Conservation (phyloP, 92 coral and sea anemone species). For the Zoanthus solanderi region DNA sequence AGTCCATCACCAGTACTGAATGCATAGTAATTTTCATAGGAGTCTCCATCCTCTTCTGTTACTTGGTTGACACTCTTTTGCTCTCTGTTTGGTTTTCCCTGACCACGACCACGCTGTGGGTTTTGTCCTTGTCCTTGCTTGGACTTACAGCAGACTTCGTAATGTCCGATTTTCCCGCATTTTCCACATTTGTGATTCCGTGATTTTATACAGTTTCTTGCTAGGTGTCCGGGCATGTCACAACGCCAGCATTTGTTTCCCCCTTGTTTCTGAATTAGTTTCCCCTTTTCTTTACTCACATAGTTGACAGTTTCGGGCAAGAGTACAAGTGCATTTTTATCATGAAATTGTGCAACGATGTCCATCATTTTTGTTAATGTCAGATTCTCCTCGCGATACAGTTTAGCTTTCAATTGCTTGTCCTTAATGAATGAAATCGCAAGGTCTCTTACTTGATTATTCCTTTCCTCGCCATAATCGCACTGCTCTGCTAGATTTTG, state of each 20-base stretch:
- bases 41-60: slow-evolving; percentile 7
- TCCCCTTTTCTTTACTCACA: slow-evolving; percentile 3
- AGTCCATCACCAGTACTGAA: slow-evolving; percentile 46
- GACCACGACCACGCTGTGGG: not conserved
- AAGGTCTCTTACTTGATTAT: slow-evolving; percentile 60
- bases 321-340: too few species aligned
- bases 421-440: slow-evolving; percentile 53
- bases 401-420: too few species aligned
- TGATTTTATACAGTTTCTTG: slow-evolving; percentile 35
- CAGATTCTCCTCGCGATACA: too few species aligned
- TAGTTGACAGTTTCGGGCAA: not conserved
- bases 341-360: too few species aligned
- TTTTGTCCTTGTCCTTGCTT: slow-evolving; percentile 18
- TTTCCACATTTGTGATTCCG: slow-evolving; percentile 46
- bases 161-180: slow-evolving; percentile 49
- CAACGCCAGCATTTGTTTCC: slow-evolving; percentile 53
- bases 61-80: slow-evolving; percentile 4
- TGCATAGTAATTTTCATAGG: slow-evolving; percentile 32
- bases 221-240: slow-evolving; percentile 49
- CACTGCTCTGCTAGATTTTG: slow-evolving; percentile 59
- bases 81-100: not conserved
- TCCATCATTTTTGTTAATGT: too few species aligned
- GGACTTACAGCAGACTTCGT: slow-evolving; percentile 44
- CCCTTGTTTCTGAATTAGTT: not conserved
- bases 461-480: slow-evolving; percentile 60